Conservation (phyloP, 2,113 vertebrate species). For the Aleadryas rufinucha region DNA sequence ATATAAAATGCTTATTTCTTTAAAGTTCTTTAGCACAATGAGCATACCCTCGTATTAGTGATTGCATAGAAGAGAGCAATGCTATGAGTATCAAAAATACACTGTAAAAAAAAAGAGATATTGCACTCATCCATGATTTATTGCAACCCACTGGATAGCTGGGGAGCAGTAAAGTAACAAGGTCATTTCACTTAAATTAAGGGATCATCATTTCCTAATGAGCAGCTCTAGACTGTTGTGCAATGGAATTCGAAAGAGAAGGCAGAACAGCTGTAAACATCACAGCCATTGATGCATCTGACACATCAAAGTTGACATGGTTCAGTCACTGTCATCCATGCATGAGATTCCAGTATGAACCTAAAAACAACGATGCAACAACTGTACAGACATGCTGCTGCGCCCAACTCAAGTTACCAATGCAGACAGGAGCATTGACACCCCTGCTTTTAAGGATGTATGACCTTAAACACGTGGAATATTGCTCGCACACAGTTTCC, state of each 20-base stretch:
- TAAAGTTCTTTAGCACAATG: not conserved
- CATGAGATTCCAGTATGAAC: constrained; percentile 56
- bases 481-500: not conserved
- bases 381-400: constrained; percentile 62
- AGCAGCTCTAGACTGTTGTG: constrained; percentile 38
- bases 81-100: not conserved
- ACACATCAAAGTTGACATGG: constrained; percentile 58
- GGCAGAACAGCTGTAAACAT: constrained; percentile 70
- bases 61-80: not conserved
- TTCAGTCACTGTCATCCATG: constrained; percentile 48
- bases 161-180: constrained; percentile 2
- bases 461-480: not conserved
- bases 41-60: not conserved
- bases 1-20: not conserved
- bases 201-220: not conserved
- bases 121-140: not conserved
- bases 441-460: not conserved
- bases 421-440: not conserved
- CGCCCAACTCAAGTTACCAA: not conserved
- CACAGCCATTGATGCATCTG: constrained; percentile 29
- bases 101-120: rapidly evolving
- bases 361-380: constrained; percentile 66
- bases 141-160: not conserved
- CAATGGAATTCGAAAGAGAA: constrained; percentile 45
- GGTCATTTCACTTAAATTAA: constrained; percentile 48